Percentiles rank a stretch among this genome's conserved stretches.
Evolutionary conservation across 2,888 invertebrate species (phyloP).

Genomic region (Unio delphinus): DNA sequence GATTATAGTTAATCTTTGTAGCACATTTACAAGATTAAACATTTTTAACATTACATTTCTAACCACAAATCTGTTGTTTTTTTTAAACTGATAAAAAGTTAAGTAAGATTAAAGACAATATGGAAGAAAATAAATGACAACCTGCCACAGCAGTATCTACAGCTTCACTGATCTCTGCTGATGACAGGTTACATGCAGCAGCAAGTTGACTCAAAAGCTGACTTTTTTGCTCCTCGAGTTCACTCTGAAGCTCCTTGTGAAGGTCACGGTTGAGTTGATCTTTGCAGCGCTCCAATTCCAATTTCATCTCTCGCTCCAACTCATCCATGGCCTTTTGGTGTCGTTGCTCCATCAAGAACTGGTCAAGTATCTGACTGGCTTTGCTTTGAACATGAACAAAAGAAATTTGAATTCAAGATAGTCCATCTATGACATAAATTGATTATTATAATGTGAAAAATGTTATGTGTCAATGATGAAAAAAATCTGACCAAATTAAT

Average conservation of each 20-base stretch:
- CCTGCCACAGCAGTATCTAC: conserved; percentile 51
- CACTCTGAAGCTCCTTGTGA: conserved; percentile 58
- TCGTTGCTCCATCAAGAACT: conserved; percentile 58
- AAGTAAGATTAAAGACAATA: no score
- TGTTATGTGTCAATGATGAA: no score
- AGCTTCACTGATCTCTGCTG: conserved; percentile 54
- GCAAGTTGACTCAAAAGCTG: conserved; percentile 63
- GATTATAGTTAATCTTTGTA: no score
- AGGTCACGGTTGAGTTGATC: conserved; percentile 63
- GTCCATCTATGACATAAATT: neutral
- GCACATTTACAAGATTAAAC: no score
- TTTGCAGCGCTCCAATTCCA: conserved; percentile 60
- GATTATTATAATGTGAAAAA: no score
- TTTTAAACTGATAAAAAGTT: no score
- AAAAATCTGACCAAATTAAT: no score
- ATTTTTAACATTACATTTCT: no score
- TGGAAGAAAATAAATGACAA: conserved; percentile 12
- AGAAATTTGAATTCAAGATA: neutral
- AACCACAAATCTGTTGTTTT: no score
- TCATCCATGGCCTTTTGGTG: conserved; percentile 61
- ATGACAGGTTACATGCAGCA: conserved; percentile 58
- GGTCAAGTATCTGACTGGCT: conserved; percentile 56
- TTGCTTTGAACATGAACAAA: conserved; percentile 34
- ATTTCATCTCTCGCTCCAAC: conserved; percentile 63
- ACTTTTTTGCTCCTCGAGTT: conserved; percentile 61